phyloP scores from a whole-genome alignment of 35 echinoderm and acorn worm genomes.

The Strongylocentrotus purpuratus region DNA sequence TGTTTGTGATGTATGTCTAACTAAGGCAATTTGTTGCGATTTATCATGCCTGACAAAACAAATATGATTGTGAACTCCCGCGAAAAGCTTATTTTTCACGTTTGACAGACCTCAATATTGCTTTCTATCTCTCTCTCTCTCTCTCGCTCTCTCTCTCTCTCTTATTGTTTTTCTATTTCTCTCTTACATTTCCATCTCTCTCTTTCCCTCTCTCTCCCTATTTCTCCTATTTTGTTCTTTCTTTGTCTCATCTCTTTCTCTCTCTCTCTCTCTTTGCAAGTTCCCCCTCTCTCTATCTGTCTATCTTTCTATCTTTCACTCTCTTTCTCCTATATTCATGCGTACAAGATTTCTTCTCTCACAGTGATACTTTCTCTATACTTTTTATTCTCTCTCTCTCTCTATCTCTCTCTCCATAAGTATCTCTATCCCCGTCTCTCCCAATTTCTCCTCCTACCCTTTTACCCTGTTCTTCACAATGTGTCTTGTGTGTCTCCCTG shows the following conservation, averaged over 20 bases:
- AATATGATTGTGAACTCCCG: background rate
- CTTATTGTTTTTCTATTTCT: background rate
- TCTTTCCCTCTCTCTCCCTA: background rate
- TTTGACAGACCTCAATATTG: background rate
- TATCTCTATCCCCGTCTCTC: background rate
- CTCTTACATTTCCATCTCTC: too few relatives aligned
- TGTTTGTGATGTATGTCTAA: constrained; percentile 13
- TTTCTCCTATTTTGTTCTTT: background rate
- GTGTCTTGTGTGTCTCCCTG: background rate
- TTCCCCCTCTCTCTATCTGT: background rate
- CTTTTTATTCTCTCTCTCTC: background rate
- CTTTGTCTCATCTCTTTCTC: background rate
- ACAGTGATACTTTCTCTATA: background rate
- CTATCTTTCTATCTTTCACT: background rate
- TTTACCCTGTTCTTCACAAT: background rate
- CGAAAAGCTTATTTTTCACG: background rate
- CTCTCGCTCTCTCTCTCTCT: background rate
- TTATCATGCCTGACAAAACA: background rate
- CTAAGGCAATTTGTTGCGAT: constrained; percentile 1
- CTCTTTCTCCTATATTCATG: background rate
- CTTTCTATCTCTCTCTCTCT: background rate
- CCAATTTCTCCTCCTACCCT: background rate
- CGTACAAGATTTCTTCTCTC: background rate
- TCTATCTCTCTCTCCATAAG: background rate
- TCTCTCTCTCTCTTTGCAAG: background rate